Conservation (phyloP, 2,797 vertebrate species). For the Mormyrus proboscirostris region DNA sequence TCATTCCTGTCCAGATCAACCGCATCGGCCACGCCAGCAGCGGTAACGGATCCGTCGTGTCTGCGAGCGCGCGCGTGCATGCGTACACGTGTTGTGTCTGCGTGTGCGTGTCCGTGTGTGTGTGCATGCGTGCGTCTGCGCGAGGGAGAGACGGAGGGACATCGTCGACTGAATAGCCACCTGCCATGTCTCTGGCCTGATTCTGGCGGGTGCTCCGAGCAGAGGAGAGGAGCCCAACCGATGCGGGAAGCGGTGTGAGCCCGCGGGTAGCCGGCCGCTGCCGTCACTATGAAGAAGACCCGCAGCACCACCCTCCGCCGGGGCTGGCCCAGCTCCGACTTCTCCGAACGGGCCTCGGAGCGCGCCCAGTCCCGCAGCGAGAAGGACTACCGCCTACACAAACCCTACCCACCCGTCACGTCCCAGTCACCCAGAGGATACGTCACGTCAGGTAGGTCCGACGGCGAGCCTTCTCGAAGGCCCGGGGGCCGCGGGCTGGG, state of each 20-base stretch:
- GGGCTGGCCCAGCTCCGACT: constrained; percentile 80
- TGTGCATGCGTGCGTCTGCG: neutral
- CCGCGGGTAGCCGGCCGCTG: constrained; percentile 64
- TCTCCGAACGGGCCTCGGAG: constrained; percentile 66
- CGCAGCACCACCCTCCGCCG: constrained; percentile 77
- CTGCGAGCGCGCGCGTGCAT: constrained; percentile 50
- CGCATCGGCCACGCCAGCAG: constrained; percentile 14
- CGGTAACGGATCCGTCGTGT: constrained; percentile 47
- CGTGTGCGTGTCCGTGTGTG: constrained; percentile 20
- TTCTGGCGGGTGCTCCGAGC: constrained; percentile 57
- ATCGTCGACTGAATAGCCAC: constrained; percentile 50
- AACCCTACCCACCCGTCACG: constrained; percentile 69
- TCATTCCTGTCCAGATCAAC: constrained; percentile 41
- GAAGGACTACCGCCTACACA: constrained; percentile 82
- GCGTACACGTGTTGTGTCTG: constrained; percentile 55
- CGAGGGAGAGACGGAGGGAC: neutral
- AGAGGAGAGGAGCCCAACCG: constrained; percentile 53
- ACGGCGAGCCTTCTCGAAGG: neutral
- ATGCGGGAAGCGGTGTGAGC: constrained; percentile 72
- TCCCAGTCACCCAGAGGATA: constrained; percentile 73
- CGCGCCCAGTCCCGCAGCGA: constrained; percentile 79
- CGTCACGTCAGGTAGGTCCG: constrained; percentile 76
- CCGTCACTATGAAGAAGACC: constrained; percentile 74
- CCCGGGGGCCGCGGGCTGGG: neutral
- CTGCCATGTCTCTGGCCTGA: constrained; percentile 66